These are phyloP conservation scores for Himalopsyche kuldschensis DNA, from an alignment of 2,888 invertebrate species.

Conservation along the genomic window DNA sequence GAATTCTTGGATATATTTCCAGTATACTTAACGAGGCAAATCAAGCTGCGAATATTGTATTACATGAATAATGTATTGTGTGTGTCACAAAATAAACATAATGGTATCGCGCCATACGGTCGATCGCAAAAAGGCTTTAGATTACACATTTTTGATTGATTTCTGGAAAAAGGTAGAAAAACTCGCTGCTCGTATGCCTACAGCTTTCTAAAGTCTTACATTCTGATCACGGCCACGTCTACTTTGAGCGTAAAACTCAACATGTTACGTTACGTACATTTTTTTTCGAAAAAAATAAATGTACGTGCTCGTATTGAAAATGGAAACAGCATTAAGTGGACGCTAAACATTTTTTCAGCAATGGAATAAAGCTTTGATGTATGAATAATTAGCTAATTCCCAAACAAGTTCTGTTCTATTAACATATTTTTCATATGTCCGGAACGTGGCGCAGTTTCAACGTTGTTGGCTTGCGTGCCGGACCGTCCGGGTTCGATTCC, in stretches of 20 bases:
- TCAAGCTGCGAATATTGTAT: too few relatives aligned
- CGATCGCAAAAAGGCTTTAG: not conserved
- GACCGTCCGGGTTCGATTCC: too few relatives aligned
- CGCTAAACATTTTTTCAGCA: not conserved
- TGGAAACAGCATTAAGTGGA: not conserved
- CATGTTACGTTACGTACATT: constrained; percentile 23
- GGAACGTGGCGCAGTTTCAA: too few relatives aligned
- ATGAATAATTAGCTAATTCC: not conserved
- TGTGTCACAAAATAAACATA: not conserved
- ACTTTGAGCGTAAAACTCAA: constrained; percentile 35
- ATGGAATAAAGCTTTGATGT: not conserved
- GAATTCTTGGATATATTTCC: too few relatives aligned
- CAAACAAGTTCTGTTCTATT: too few relatives aligned
- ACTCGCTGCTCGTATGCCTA: not conserved
- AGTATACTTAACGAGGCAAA: too few relatives aligned
- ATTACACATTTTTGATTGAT: not conserved
- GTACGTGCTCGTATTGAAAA: constrained; percentile 34
- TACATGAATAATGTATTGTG: not conserved
- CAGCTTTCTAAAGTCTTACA: constrained; percentile 19
- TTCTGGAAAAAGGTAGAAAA: not conserved
- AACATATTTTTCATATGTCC: too few relatives aligned
- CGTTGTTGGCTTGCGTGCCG: too few relatives aligned
- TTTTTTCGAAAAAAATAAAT: constrained; percentile 33
- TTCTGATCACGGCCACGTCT: constrained; percentile 32
- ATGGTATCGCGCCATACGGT: not conserved